Percentiles rank a stretch among this genome's conserved stretches.
Evolutionary conservation across 2,888 invertebrate species (phyloP).

Genomic region (Sycophila texana): DNA sequence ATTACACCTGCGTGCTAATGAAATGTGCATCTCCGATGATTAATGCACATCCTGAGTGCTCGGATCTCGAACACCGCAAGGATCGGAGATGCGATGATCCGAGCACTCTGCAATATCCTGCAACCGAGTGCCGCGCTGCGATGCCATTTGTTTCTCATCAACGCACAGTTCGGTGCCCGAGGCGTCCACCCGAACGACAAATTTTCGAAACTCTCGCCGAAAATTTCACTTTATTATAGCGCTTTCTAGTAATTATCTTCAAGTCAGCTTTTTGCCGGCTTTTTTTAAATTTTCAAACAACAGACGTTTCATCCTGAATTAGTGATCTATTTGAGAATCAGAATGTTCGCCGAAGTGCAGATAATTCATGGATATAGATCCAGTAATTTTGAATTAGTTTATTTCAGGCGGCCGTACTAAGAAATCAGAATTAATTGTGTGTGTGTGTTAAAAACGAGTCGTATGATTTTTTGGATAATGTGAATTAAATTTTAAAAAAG

Average conservation of each 20-base stretch:
- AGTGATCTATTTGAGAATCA: too few relatives aligned
- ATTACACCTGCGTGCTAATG: constrained; percentile 51
- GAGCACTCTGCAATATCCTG: constrained; percentile 28
- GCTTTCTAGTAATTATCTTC: constrained; percentile 11
- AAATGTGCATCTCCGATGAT: constrained; percentile 50
- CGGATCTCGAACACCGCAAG: constrained; percentile 17
- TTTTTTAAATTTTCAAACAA: background rate
- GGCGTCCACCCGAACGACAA: background rate
- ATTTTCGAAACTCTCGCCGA: background rate
- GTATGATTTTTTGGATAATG: too few relatives aligned
- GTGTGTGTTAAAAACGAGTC: too few relatives aligned
- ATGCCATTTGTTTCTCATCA: constrained; percentile 46
- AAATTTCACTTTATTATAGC: background rate
- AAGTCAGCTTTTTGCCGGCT: background rate
- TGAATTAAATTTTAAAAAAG: too few relatives aligned
- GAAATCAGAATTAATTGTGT: too few relatives aligned
- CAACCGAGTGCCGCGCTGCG: constrained; percentile 37
- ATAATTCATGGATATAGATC: too few relatives aligned
- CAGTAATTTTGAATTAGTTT: too few relatives aligned
- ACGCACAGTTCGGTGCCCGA: background rate
- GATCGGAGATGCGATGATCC: background rate
- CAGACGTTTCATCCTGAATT: too few relatives aligned
- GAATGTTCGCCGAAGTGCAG: too few relatives aligned
- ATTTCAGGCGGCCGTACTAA: too few relatives aligned
- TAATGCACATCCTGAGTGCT: constrained; percentile 24